A percentile compares a stretch with the other conserved stretches of the same genome.
Evolutionary conservation across 2,113 vertebrate genomes (phyloP).

Genomic region (Pipra filicauda): DNA sequence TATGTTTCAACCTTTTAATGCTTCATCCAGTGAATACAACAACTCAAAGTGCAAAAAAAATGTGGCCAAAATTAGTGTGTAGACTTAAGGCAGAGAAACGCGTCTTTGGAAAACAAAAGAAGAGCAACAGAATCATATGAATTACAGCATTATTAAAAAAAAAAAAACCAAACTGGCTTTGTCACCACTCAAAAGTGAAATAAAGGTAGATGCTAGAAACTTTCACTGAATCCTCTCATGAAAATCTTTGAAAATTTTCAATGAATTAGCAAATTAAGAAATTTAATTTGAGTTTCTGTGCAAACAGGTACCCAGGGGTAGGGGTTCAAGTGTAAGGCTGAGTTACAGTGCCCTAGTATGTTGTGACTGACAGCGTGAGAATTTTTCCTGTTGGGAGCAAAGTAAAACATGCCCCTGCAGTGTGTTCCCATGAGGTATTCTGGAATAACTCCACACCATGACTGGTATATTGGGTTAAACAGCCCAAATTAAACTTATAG

Average conservation of each 20-base stretch:
- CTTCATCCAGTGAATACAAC: background rate
- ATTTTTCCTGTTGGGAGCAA: constrained; percentile 4
- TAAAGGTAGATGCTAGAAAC: background rate
- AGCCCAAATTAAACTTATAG: background rate
- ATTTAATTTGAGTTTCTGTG: background rate
- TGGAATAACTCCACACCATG: constrained; percentile 33
- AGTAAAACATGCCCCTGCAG: background rate
- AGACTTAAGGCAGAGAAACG: background rate
- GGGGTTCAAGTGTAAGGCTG: background rate
- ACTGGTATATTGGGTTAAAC: constrained; percentile 23
- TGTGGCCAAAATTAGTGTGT: background rate
- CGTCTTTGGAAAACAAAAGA: background rate
- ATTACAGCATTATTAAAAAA: background rate
- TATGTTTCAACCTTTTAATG: background rate
- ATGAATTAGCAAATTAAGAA: background rate
- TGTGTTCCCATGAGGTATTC: constrained; percentile 3
- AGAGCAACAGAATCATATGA: background rate
- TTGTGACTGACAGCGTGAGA: constrained; percentile 1
- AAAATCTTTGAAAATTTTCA: background rate
- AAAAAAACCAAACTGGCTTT: background rate
- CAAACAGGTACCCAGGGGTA: background rate
- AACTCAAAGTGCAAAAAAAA: background rate
- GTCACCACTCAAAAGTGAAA: background rate
- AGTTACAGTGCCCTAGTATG: background rate
- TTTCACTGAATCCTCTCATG: background rate